Base-by-base conservation (phyloP, 1,140 invertebrate genomes). In the Panagrolaimus sp. region DNA sequence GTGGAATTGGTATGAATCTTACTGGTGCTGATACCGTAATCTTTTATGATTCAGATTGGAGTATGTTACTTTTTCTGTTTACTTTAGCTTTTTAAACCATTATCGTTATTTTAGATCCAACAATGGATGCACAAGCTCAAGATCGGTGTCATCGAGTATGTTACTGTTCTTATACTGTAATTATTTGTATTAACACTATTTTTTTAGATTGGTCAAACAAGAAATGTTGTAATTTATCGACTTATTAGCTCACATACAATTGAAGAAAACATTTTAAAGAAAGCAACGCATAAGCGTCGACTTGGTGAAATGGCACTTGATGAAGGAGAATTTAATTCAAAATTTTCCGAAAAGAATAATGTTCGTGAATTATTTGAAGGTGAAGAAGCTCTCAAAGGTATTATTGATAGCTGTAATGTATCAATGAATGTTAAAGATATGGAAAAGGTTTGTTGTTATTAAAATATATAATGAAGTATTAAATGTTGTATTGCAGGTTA, bases 41-140 rank as follows among this genome's bases (percentile, higher is more conserved):
- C 82, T 99, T 99, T 86, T 99, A 99, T 85, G 96, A 99, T 86
- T 96, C 92, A 72, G 96, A 98, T 86, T 99, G 96, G 96, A 98
- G n/a, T n/a, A n/a, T n/a, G n/a, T n/a, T n/a, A n/a, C n/a, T n/a
- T n/a, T n/a, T n/a, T n/a, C n/a, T n/a, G n/a, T n/a, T n/a, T n/a
- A n/a, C n/a, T n/a, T n/a, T n/a, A n/a, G n/a, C n/a, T n/a, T n/a
- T n/a, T n/a, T n/a, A n/a, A n/a, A n/a, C n/a, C n/a, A n/a, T n/a
- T n/a, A n/a, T n/a, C n/a, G n/a, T n/a, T n/a, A n/a, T n/a, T n/a
- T n/a, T n/a, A n/a, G n/a, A 98, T 88, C 95, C 96, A 51, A 98
- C 95, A 0, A 98, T 98, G 95, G 95, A 98, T 88, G 94, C 94
- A 53, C 96, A 94, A 85, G 95, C 96, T 66, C 95, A 98, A 85